Percentiles rank a stretch among this genome's conserved stretches.
Conservation (phyloP, 2,888 invertebrate genomes). For the Lycaena phlaeas region DNA sequence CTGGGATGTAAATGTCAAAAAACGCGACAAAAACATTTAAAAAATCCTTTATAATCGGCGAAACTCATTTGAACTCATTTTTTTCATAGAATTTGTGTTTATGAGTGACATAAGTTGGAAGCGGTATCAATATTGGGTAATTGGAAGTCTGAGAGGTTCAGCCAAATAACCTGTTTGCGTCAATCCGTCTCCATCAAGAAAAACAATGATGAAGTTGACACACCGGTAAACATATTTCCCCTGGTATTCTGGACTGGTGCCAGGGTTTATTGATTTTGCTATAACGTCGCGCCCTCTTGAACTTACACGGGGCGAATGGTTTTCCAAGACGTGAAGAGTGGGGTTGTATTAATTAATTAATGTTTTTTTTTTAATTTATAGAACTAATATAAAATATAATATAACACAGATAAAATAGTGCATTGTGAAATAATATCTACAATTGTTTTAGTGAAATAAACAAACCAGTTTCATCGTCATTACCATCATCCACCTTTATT, state of each 20-base stretch:
- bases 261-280: slow-evolving; percentile 25
- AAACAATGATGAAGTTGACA: slow-evolving; percentile 25
- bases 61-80: no score
- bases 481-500: no score
- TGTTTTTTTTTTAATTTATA: no score
- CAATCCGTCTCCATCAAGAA: slow-evolving; percentile 21
- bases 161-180: slow-evolving; percentile 11
- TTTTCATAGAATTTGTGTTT: background rate
- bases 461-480: no score
- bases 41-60: no score
- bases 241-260: slow-evolving; percentile 22
- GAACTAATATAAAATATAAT: no score
- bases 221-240: slow-evolving; percentile 26
- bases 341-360: background rate
- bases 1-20: no score
- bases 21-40: no score
- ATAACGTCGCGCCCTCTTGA: slow-evolving; percentile 12
- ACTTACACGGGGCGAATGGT: slow-evolving; percentile 8
- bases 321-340: slow-evolving; percentile 6
- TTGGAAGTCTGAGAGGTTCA: background rate
- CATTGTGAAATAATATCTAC: no score
- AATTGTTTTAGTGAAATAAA: no score
- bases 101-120: background rate
- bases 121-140: background rate
- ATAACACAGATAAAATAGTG: no score